These are phyloP conservation scores for Rhingia rostrata DNA, from an alignment of 2,888 invertebrate genomes.

Conservation along the genomic window DNA sequence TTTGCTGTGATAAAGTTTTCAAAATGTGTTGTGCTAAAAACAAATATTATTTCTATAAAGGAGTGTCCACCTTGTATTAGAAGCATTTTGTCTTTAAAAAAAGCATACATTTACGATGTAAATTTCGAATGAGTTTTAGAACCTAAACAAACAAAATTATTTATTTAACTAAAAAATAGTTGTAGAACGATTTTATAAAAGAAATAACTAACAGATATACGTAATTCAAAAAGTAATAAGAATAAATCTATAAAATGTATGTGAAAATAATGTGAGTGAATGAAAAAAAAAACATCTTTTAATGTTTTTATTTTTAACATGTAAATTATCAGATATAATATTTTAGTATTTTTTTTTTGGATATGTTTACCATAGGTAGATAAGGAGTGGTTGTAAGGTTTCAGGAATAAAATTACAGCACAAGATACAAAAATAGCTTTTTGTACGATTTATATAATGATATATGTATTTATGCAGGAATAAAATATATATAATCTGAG, in stretches of 20 bases:
- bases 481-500: not conserved
- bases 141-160: conserved; percentile 46
- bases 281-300: conserved; percentile 24
- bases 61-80: conserved; percentile 21
- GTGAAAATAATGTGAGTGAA: conserved; percentile 30
- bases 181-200: conserved; percentile 40
- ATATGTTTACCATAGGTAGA: conserved; percentile 63
- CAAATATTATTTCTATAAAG: conserved; percentile 24
- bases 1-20: conserved; percentile 87
- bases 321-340: conserved; percentile 45
- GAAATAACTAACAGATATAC: conserved; percentile 67
- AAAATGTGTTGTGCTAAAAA: conserved; percentile 42
- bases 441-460: conserved; percentile 15
- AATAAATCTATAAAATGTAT: conserved; percentile 33
- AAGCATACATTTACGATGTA: not conserved
- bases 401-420: conserved; percentile 56
- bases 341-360: conserved; percentile 67
- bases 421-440: conserved; percentile 37
- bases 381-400: conserved; percentile 57
- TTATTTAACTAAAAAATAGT: conserved; percentile 50
- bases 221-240: conserved; percentile 64
- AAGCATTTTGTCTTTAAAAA: conserved; percentile 15
- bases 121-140: conserved; percentile 26
- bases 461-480: not conserved
- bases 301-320: conserved; percentile 27